Conservation (phyloP, 2,797 vertebrate genomes). For the Phataginus tricuspis region DNA sequence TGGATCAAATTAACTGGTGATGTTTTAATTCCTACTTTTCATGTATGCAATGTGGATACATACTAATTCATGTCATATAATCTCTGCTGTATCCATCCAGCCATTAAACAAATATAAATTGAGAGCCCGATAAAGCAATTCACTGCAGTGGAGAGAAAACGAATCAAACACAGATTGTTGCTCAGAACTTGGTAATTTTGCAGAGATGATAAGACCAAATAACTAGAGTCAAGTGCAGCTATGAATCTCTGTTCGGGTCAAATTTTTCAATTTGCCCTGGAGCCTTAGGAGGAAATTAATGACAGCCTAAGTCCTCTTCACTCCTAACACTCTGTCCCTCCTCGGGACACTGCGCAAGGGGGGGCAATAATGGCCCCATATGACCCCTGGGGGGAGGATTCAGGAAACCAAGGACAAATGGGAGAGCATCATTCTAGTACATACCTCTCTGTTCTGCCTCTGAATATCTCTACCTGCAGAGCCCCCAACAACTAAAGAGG, state of each 20-base stretch:
- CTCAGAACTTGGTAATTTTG: neutral
- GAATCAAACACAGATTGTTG: neutral
- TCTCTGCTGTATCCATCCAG: neutral
- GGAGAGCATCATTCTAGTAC: neutral
- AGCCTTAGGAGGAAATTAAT: neutral
- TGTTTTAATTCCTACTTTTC: neutral
- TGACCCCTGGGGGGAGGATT: neutral
- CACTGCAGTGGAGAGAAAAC: neutral
- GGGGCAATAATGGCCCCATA: neutral
- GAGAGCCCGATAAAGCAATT: neutral
- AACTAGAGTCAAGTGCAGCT: neutral
- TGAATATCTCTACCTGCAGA: neutral
- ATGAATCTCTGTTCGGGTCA: neutral
- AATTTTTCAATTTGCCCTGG: neutral
- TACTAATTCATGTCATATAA: neutral
- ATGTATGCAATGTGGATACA: neutral
- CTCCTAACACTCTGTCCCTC: neutral
- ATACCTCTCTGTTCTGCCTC: neutral
- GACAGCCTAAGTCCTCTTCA: neutral
- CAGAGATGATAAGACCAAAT: neutral
- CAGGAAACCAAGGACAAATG: neutral
- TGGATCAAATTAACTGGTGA: neutral
- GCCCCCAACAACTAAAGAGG: neutral
- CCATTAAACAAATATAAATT: neutral
- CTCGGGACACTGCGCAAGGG: neutral